Percentiles rank a stretch among this genome's conserved stretches.
Evolutionary conservation across 2,888 invertebrate genomes (phyloP).

Genomic region (Diarsia brunnea): DNA sequence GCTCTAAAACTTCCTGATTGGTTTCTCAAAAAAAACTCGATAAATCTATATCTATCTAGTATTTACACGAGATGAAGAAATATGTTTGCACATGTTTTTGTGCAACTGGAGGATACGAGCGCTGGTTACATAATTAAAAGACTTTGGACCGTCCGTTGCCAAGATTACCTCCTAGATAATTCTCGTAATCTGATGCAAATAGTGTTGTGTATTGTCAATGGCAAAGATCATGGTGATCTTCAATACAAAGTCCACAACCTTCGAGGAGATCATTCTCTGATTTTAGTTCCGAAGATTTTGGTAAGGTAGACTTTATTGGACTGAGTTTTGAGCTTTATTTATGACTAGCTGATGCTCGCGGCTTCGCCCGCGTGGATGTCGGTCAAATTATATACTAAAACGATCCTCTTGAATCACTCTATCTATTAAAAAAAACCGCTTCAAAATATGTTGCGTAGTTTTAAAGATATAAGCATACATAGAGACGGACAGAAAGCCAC

Average conservation of each 20-base stretch:
- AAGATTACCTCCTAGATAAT: constrained; percentile 26
- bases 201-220: background rate
- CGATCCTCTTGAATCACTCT: too few relatives aligned
- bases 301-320: background rate
- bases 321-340: background rate
- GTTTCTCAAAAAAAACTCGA: background rate
- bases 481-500: too few relatives aligned
- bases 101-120: constrained; percentile 3
- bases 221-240: constrained; percentile 7
- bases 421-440: too few relatives aligned
- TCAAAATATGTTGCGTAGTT: too few relatives aligned
- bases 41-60: background rate
- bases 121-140: background rate
- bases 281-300: background rate
- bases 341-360: too few relatives aligned
- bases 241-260: background rate
- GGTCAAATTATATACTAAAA: too few relatives aligned
- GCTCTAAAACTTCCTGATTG: constrained; percentile 14
- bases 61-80: constrained; percentile 14
- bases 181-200: constrained; percentile 16
- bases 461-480: too few relatives aligned
- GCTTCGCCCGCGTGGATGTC: too few relatives aligned
- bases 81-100: constrained; percentile 16
- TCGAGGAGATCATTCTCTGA: background rate
- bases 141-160: constrained; percentile 13